These are phyloP conservation scores for Drosophila bocqueti DNA, from an alignment of 1,140 invertebrate genomes.

Conservation along the genomic window DNA sequence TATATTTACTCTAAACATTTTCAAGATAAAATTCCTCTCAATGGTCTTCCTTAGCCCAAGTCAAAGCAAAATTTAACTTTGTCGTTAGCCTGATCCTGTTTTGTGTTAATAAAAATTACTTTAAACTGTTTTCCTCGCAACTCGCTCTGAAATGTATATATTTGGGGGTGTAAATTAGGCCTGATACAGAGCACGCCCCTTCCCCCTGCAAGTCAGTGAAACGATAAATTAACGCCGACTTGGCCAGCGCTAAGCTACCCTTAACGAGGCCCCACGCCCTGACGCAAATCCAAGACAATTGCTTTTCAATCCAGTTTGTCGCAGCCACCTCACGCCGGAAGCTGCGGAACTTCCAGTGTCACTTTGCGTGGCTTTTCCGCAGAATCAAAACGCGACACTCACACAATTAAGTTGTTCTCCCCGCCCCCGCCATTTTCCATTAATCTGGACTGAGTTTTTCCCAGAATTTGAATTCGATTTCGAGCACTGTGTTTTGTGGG, in stretches of 20 bases:
- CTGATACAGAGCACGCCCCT: constrained; percentile 1
- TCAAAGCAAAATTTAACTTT: neutral
- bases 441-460: constrained; percentile 27
- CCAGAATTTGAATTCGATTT: constrained; percentile 77
- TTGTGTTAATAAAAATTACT: constrained; percentile 2
- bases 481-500: constrained; percentile 40
- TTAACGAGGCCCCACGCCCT: constrained; percentile 53
- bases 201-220: constrained; percentile 63
- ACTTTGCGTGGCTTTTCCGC: constrained; percentile 40
- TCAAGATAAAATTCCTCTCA: neutral
- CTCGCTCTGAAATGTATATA: constrained; percentile 25
- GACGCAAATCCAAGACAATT: constrained; percentile 83
- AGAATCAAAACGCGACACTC: constrained; percentile 76
- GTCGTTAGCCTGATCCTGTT: neutral
- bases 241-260: constrained; percentile 57
- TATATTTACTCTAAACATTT: neutral
- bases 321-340: constrained; percentile 47
- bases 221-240: constrained; percentile 75
- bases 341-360: constrained; percentile 26
- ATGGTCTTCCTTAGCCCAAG: neutral
- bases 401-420: constrained; percentile 73
- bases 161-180: constrained; percentile 40
- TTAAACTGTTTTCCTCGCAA: constrained; percentile 1
- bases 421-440: constrained; percentile 7
- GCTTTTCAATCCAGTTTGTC: constrained; percentile 77